A percentile compares a stretch with the other conserved stretches of the same genome.
Evolutionary conservation across 2,113 vertebrate genomes (phyloP).

Genomic region (Felis catus): DNA sequence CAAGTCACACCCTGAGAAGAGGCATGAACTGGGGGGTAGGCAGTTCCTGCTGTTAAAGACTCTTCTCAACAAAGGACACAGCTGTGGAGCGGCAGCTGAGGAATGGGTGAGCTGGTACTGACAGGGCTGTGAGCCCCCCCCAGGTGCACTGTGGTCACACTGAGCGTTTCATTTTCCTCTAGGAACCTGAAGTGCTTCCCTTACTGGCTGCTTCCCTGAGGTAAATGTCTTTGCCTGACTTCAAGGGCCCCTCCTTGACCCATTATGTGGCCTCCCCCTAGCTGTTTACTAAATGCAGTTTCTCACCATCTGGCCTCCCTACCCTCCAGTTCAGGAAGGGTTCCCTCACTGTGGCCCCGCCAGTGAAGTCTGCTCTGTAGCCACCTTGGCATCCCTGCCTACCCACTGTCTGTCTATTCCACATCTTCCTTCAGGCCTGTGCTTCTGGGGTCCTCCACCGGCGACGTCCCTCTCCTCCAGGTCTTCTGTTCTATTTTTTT

Average conservation of each 20-base stretch:
- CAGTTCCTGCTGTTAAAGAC: background rate
- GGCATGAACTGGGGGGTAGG: background rate
- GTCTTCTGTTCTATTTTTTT: background rate
- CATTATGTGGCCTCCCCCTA: background rate
- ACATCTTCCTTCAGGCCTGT: background rate
- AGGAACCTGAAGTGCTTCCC: background rate
- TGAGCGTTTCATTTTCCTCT: background rate
- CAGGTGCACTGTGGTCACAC: accelerated
- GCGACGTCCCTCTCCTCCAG: background rate
- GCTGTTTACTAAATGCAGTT: background rate
- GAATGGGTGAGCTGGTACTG: accelerated
- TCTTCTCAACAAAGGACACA: background rate
- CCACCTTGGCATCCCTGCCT: background rate
- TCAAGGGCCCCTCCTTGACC: background rate
- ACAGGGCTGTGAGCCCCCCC: accelerated
- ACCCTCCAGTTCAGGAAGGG: background rate
- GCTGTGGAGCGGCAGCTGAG: background rate
- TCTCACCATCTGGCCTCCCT: background rate
- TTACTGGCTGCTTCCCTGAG: background rate
- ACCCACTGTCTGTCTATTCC: background rate
- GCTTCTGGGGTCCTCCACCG: background rate
- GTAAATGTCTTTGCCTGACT: background rate
- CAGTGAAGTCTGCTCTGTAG: background rate
- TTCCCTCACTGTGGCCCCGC: no score
- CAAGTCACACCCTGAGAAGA: background rate